Conservation (phyloP, 1,140 invertebrate species). For the Brachionus koreanus region DNA sequence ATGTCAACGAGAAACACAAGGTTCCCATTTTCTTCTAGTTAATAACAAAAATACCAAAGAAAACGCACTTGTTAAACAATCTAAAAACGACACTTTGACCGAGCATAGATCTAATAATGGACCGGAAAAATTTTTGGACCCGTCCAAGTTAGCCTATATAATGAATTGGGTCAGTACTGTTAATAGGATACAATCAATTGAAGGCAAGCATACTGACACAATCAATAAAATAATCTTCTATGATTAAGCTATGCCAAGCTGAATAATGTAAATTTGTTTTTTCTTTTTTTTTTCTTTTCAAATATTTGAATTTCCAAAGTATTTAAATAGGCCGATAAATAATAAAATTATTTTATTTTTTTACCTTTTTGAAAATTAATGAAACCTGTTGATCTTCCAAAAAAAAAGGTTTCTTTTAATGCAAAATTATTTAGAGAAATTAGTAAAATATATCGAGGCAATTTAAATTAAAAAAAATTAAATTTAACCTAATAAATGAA, state of each 20-base stretch:
- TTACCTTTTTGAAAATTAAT: neutral
- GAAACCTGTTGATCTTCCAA: neutral
- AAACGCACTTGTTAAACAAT: neutral
- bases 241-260: neutral
- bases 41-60: neutral
- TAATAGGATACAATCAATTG: constrained; percentile 9
- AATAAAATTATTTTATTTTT: neutral
- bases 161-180: neutral
- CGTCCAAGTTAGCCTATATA: neutral
- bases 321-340: neutral
- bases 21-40: neutral
- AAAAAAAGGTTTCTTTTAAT: neutral
- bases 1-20: neutral
- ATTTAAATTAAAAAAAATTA: no score
- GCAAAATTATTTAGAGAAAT: neutral
- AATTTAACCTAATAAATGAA: no score
- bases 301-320: constrained; percentile 11
- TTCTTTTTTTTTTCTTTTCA: neutral
- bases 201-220: constrained; percentile 15
- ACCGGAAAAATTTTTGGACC: neutral
- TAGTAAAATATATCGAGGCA: neutral
- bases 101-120: constrained; percentile 3
- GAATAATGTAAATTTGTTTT: constrained; percentile 31
- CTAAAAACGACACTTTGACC: neutral
- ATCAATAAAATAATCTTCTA: constrained; percentile 23